Evolutionary conservation across 30 jellyfish, hydroid and myxozoan genomes (phyloP).

Genomic region (Morbakka virulenta): DNA sequence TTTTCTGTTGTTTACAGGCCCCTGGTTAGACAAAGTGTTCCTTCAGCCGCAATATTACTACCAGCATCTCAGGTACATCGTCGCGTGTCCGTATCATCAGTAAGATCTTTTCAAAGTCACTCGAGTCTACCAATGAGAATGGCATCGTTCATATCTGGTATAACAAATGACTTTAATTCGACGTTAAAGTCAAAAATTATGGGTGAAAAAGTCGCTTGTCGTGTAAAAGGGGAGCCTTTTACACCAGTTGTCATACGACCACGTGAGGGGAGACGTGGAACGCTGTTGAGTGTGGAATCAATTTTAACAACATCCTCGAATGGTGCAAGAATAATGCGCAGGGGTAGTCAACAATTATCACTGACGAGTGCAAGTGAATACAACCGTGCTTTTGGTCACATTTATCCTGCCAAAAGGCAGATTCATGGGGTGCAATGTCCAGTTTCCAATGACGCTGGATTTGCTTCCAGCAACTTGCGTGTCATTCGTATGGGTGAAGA

Average conservation of each 20-base stretch:
- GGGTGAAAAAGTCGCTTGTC: background rate
- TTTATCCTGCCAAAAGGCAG: conserved; percentile 56
- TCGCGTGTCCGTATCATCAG: conserved; percentile 57
- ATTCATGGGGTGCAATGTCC: conserved; percentile 1
- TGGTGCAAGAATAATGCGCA: conserved; percentile 26
- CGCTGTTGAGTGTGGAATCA: conserved; percentile 59
- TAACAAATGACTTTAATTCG: conserved; percentile 50
- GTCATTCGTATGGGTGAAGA: conserved; percentile 77
- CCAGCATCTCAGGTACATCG: conserved; percentile 34
- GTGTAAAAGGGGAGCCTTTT: conserved; percentile 8
- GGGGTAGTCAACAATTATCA: conserved; percentile 50
- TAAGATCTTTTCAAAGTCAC: conserved; percentile 31
- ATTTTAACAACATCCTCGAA: conserved; percentile 48
- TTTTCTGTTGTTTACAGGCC: conserved; percentile 58
- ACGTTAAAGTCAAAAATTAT: conserved; percentile 19
- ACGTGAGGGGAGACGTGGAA: conserved; percentile 56
- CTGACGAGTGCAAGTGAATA: conserved; percentile 57
- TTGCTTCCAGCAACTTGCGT: conserved; percentile 30
- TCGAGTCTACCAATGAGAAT: conserved; percentile 18
- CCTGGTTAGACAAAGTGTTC: conserved; percentile 33
- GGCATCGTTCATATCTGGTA: conserved; percentile 42
- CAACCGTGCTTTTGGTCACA: conserved; percentile 72
- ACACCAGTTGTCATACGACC: conserved; percentile 52
- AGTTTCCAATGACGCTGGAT: conserved; percentile 2
- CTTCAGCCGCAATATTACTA: conserved; percentile 46